phyloP scores from a whole-genome alignment of 2,888 invertebrate genomes.

The Sarcophaga carnaria region DNA sequence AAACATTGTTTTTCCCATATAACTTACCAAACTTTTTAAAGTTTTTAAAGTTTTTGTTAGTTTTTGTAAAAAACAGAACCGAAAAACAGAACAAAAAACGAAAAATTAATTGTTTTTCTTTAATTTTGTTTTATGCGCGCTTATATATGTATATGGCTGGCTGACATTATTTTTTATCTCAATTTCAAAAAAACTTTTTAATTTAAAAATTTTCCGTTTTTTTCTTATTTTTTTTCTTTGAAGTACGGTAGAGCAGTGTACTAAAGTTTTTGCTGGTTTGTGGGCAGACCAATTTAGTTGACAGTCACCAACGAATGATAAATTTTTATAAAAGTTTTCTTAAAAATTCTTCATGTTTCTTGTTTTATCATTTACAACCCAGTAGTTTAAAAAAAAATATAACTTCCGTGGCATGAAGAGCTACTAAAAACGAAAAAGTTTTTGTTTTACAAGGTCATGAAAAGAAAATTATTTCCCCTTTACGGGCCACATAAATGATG shows the following conservation, averaged over 20 bases:
- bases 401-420: not conserved
- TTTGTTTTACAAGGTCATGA: constrained; percentile 21
- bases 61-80: too few relatives aligned
- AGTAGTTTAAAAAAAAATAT: not conserved
- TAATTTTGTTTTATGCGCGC: not conserved
- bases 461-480: not conserved
- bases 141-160: not conserved
- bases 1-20: too few relatives aligned
- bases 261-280: constrained; percentile 6
- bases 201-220: not conserved
- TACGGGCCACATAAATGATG: not conserved
- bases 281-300: constrained; percentile 15
- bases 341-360: not conserved
- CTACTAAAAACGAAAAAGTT: constrained; percentile 1
- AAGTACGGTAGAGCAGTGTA: not conserved
- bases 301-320: constrained; percentile 4
- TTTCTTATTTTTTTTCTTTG: not conserved
- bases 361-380: not conserved
- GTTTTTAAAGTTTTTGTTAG: too few relatives aligned
- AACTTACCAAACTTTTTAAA: too few relatives aligned
- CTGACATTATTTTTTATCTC: not conserved
- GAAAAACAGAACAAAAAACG: too few relatives aligned
- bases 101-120: too few relatives aligned
- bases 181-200: constrained; percentile 1
- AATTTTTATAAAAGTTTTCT: constrained; percentile 24